Conservation (phyloP, 2,113 vertebrate genomes). For the Mobula hypostoma region DNA sequence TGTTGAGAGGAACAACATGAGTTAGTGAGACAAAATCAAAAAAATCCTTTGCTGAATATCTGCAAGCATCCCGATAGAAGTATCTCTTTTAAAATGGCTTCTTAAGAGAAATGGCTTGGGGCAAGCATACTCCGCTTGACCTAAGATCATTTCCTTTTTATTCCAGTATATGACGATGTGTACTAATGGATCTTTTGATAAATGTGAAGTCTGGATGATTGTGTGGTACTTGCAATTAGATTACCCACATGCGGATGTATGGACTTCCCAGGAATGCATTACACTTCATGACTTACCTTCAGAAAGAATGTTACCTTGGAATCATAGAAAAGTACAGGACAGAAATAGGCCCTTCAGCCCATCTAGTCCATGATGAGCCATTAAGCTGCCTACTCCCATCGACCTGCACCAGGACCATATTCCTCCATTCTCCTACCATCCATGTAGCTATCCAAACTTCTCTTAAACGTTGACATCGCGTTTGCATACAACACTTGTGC, state of each 20-base stretch:
- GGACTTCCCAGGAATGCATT: not conserved
- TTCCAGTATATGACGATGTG: not conserved
- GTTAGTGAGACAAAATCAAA: not conserved
- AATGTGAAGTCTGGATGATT: not conserved
- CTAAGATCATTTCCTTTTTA: not conserved
- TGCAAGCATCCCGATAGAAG: not conserved
- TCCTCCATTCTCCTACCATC: too few relatives aligned
- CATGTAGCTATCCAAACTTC: too few relatives aligned
- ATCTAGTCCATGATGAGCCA: too few relatives aligned
- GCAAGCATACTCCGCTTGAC: not conserved
- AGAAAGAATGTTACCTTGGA: too few relatives aligned
- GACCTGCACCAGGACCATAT: too few relatives aligned
- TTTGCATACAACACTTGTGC: too few relatives aligned
- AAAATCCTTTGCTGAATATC: not conserved
- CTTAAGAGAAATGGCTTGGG: not conserved
- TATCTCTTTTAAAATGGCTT: not conserved
- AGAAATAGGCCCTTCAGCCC: too few relatives aligned
- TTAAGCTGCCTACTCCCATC: too few relatives aligned
- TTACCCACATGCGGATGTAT: not conserved
- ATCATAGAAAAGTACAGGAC: too few relatives aligned
- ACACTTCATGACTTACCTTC: not conserved
- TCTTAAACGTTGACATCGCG: too few relatives aligned
- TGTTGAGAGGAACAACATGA: not conserved
- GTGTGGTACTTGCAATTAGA: not conserved
- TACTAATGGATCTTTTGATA: not conserved